phyloP scores from a whole-genome alignment of 2,888 invertebrate genomes.

The Elmis aenea region DNA sequence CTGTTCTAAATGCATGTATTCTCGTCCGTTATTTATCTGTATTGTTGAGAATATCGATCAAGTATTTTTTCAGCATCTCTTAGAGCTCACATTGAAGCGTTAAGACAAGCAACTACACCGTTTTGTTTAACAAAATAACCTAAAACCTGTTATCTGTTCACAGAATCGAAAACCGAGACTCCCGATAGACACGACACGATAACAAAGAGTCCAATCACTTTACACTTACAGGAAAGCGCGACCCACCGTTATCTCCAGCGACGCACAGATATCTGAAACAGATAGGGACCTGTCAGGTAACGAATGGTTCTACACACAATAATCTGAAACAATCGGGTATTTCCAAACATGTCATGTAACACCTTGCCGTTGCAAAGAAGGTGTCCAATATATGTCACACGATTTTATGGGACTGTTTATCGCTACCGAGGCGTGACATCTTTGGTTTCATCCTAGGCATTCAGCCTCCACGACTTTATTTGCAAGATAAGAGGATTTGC shows the following conservation, averaged over 20 bases:
- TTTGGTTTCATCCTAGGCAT: too few relatives aligned
- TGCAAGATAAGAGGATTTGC: too few relatives aligned
- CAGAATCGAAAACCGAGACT: constrained; percentile 5
- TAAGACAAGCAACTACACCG: not conserved
- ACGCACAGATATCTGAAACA: constrained; percentile 12
- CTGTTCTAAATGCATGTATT: too few relatives aligned
- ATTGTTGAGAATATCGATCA: too few relatives aligned
- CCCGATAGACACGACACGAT: constrained; percentile 8
- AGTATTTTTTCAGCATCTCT: too few relatives aligned
- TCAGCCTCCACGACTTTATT: too few relatives aligned
- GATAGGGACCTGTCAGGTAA: constrained; percentile 19
- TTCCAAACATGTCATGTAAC: constrained; percentile 21
- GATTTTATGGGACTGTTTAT: constrained; percentile 13
- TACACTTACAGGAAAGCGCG: constrained; percentile 11
- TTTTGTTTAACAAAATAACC: not conserved
- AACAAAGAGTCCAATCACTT: constrained; percentile 10
- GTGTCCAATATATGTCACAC: constrained; percentile 13
- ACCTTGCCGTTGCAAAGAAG: constrained; percentile 17
- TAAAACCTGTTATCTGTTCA: constrained; percentile 9
- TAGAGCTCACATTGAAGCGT: not conserved
- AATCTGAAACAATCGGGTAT: constrained; percentile 20
- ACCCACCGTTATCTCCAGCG: constrained; percentile 14
- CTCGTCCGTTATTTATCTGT: too few relatives aligned
- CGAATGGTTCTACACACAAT: constrained; percentile 14
- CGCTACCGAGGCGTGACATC: too few relatives aligned